Conservation (phyloP, 2,113 vertebrate genomes). For the Marcusenius ussheri region DNA sequence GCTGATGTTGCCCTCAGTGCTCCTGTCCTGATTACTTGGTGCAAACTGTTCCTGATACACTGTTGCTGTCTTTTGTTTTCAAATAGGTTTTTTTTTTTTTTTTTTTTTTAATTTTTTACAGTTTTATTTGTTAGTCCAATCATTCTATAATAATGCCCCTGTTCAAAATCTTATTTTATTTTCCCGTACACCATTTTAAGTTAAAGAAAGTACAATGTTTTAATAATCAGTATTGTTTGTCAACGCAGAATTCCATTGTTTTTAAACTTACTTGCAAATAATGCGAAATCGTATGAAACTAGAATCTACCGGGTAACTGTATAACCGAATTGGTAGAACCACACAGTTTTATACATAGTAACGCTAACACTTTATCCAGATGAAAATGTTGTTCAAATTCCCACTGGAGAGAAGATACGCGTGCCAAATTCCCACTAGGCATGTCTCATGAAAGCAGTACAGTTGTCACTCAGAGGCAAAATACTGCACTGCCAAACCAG, state of each 20-base stretch:
- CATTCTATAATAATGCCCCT: background rate
- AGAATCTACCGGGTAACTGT: background rate
- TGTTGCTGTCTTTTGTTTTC: background rate
- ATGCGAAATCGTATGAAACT: background rate
- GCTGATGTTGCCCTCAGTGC: background rate
- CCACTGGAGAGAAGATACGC: background rate
- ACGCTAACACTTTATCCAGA: conserved; percentile 4
- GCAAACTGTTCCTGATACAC: background rate
- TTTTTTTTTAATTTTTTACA: background rate
- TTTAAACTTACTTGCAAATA: background rate
- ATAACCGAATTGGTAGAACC: background rate
- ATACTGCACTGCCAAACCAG: conserved; percentile 12
- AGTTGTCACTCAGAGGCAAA: conserved; percentile 21
- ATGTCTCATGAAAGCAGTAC: conserved; percentile 14
- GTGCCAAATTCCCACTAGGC: background rate
- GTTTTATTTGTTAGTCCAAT: background rate
- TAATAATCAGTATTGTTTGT: background rate
- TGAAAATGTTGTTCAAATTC: conserved; percentile 9
- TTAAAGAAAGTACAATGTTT: background rate
- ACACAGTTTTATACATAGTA: conserved; percentile 2
- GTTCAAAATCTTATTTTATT: background rate
- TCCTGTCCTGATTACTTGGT: background rate
- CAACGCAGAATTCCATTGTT: background rate
- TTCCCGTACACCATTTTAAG: background rate
- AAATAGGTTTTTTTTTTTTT: background rate